Conservation (phyloP, 2,113 vertebrate genomes). For the Pteropus alecto region DNA sequence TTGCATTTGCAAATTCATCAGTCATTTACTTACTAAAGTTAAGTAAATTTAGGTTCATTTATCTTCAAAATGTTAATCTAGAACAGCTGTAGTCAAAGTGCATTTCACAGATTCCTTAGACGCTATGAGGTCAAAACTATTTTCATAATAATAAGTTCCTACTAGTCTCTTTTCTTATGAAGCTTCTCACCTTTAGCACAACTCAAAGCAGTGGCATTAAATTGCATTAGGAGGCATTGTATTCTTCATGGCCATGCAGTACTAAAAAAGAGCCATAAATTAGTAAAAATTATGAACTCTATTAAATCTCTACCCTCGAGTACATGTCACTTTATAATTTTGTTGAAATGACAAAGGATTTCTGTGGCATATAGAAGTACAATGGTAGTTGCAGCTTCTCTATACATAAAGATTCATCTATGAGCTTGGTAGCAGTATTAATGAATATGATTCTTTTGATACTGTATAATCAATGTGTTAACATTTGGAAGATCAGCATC, state of each 20-base stretch:
- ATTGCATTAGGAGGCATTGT: neutral
- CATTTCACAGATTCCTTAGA: neutral
- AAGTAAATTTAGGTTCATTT: neutral
- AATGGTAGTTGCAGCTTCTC: neutral
- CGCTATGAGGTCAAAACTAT: neutral
- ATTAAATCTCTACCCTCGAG: neutral
- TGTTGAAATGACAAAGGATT: neutral
- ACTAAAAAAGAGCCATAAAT: neutral
- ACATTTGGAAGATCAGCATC: neutral
- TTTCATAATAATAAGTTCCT: neutral
- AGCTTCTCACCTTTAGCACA: neutral
- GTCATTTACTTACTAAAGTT: neutral
- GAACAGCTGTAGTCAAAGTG: neutral
- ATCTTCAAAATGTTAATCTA: neutral
- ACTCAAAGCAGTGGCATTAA: neutral
- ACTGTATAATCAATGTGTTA: conserved; percentile 3
- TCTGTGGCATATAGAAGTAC: neutral
- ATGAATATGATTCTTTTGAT: neutral
- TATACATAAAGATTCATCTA: neutral
- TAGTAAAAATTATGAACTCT: neutral
- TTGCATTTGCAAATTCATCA: conserved; percentile 75
- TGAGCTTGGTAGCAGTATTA: neutral
- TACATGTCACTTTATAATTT: neutral
- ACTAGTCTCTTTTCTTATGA: neutral
- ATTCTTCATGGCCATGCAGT: neutral